Evolutionary conservation across 2,888 invertebrate species (phyloP).

Genomic region (Synanthedon formicaeformis): DNA sequence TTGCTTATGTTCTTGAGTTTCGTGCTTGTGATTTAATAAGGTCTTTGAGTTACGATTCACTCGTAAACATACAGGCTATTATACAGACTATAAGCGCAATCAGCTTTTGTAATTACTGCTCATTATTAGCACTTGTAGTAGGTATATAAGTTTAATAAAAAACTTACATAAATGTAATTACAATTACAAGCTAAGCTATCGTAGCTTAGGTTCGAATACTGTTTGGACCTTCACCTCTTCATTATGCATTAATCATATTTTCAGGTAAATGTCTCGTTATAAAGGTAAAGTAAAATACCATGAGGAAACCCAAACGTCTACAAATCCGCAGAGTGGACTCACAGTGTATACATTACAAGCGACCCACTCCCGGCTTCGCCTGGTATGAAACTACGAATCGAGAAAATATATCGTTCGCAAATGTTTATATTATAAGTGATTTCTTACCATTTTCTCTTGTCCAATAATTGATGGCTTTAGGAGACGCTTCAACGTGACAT

Average conservation of each 20-base stretch:
- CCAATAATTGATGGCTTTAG: slow-evolving; percentile 95
- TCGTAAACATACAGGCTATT: slow-evolving; percentile 34
- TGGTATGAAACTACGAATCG: slow-evolving; percentile 5
- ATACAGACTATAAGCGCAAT: slow-evolving; percentile 33
- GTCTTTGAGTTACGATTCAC: slow-evolving; percentile 44
- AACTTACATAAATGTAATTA: too few species aligned
- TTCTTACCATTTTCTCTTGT: slow-evolving; percentile 86
- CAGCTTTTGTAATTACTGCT: slow-evolving; percentile 23
- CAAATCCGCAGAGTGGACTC: too few species aligned
- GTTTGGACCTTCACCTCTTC: too few species aligned
- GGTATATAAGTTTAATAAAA: too few species aligned
- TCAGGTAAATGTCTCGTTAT: too few species aligned
- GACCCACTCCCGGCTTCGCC: background rate
- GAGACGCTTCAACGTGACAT: slow-evolving; percentile 90
- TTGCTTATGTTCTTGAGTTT: slow-evolving; percentile 61
- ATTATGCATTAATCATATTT: too few species aligned
- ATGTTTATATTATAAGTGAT: background rate
- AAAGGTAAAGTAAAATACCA: too few species aligned
- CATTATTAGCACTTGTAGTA: background rate
- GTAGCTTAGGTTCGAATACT: too few species aligned
- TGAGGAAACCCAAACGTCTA: too few species aligned
- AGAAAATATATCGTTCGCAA: background rate
- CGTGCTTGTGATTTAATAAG: slow-evolving; percentile 55
- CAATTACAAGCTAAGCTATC: too few species aligned
- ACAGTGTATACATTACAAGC: too few species aligned